Evolutionary conservation across 2,888 invertebrate species (phyloP).

Genomic region (Cacoxenus indagator): DNA sequence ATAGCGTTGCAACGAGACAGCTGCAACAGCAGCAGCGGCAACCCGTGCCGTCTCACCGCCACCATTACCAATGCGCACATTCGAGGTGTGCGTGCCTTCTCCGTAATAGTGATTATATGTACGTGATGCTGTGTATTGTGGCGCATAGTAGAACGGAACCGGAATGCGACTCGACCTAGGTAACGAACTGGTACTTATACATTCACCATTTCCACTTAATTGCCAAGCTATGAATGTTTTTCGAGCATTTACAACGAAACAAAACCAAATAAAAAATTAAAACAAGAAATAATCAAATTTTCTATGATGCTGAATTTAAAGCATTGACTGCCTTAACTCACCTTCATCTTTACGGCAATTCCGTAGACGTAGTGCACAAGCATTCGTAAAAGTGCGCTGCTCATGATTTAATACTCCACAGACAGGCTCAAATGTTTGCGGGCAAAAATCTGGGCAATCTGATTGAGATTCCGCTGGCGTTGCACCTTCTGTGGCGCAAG

Average conservation of each 20-base stretch:
- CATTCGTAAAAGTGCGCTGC: not conserved
- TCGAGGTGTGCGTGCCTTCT: not conserved
- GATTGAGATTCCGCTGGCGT: too few relatives aligned
- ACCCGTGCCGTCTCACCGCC: not conserved
- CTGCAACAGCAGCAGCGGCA: not conserved
- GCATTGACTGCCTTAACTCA: too few relatives aligned
- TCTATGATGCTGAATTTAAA: too few relatives aligned
- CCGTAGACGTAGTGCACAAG: not conserved
- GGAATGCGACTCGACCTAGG: not conserved
- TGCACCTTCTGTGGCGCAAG: too few relatives aligned
- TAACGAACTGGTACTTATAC: not conserved
- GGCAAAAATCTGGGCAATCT: not conserved
- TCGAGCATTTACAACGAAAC: not conserved
- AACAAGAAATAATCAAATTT: not conserved
- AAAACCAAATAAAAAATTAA: not conserved
- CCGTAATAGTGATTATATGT: slow-evolving; percentile 9
- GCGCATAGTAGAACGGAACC: not conserved
- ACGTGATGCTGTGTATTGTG: not conserved
- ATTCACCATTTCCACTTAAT: not conserved
- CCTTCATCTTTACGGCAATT: not conserved
- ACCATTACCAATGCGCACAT: not conserved
- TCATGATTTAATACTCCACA: not conserved
- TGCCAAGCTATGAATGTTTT: not conserved
- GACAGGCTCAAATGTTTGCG: not conserved
- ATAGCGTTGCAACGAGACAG: too few relatives aligned